Conservation (phyloP, 2,888 invertebrate genomes). For the Hirtodrosophila confusa region DNA sequence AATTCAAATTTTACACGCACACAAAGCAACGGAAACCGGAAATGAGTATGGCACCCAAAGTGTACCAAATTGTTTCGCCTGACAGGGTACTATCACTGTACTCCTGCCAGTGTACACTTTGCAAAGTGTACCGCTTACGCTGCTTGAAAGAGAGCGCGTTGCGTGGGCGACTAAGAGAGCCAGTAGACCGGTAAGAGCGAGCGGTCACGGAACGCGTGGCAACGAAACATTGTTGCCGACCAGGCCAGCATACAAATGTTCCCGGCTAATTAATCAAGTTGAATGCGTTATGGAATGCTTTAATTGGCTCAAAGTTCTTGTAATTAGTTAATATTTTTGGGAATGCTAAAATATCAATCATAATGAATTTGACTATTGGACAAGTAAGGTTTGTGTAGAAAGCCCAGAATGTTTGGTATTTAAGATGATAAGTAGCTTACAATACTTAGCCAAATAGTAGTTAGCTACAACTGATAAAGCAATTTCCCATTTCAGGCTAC, state of each 20-base stretch:
- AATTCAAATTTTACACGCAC: constrained; percentile 79
- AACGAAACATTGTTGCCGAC: constrained; percentile 61
- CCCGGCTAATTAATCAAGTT: constrained; percentile 49
- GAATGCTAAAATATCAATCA: too few species aligned
- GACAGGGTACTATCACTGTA: constrained; percentile 28
- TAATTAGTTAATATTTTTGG: neutral
- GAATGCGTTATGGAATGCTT: constrained; percentile 28
- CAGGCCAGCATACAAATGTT: constrained; percentile 40
- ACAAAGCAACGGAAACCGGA: constrained; percentile 82
- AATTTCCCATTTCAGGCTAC: neutral
- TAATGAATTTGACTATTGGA: too few species aligned
- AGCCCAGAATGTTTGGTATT: too few species aligned
- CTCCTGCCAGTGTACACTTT: too few species aligned
- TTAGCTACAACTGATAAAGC: too few species aligned
- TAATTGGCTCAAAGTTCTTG: constrained; percentile 6
- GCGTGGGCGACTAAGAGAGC: constrained; percentile 44
- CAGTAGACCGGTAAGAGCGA: constrained; percentile 30
- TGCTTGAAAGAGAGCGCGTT: constrained; percentile 20
- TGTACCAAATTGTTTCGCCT: constrained; percentile 45
- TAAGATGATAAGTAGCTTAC: too few species aligned
- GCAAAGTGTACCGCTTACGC: constrained; percentile 28
- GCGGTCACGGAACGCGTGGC: constrained; percentile 48
- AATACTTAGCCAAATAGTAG: too few species aligned
- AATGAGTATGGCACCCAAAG: constrained; percentile 78
- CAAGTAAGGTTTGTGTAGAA: too few species aligned